These are phyloP conservation scores for Apistogramma diplotaenia DNA, from an alignment of 2,113 vertebrate species.

Conservation along the genomic window DNA sequence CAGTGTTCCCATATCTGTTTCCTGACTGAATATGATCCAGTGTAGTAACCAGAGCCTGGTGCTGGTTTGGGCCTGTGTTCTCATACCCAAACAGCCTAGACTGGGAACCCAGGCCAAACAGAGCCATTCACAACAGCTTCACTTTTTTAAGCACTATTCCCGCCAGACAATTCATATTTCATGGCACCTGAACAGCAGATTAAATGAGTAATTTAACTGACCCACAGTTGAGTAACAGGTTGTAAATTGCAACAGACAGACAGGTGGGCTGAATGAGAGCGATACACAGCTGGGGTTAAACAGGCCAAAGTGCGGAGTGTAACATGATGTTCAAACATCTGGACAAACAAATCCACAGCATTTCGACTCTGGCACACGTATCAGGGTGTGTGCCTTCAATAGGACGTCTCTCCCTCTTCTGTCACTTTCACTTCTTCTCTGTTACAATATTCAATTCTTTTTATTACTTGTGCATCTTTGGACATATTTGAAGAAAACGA, in stretches of 20 bases:
- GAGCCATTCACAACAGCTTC: neutral
- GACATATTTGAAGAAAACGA: neutral
- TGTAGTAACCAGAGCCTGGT: slow-evolving; percentile 45
- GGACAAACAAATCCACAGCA: neutral
- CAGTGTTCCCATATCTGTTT: slow-evolving; percentile 32
- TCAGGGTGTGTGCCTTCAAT: neutral
- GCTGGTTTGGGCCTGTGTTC: slow-evolving; percentile 5
- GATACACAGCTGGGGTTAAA: neutral
- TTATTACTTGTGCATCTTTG: neutral
- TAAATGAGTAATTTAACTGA: neutral
- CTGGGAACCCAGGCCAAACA: slow-evolving; percentile 3
- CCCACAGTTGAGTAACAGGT: neutral
- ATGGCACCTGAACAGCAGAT: neutral
- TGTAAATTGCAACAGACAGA: neutral
- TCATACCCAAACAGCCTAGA: slow-evolving; percentile 23
- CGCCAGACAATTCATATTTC: neutral
- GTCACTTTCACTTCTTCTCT: neutral
- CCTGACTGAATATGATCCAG: slow-evolving; percentile 55
- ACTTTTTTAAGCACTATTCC: neutral
- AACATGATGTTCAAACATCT: slow-evolving; percentile 6
- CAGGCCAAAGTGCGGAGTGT: neutral
- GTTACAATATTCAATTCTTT: neutral
- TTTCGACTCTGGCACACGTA: neutral
- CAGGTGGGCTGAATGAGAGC: neutral
- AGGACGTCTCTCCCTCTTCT: neutral